Evolutionary conservation across 2,888 invertebrate genomes (phyloP), one percentile per base, ranked within the genome.

Genomic region (Hyalella azteca): DNA sequence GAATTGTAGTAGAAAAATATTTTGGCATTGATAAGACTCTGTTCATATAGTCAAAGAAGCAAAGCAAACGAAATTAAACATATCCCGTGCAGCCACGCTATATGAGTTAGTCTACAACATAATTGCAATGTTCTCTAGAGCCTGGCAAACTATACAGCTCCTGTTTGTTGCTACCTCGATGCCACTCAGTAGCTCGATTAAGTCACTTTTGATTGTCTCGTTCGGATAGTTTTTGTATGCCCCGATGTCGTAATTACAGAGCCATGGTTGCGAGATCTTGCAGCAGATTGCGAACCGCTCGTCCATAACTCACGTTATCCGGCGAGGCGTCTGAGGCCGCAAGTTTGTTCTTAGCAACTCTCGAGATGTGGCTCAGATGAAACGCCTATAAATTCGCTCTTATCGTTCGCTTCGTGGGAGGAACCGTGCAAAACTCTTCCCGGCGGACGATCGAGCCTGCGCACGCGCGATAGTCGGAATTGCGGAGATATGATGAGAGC

Each of bases 401-500:
- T 66, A 66, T 66, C 66, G 66, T 66, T 66, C 39, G 66, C 66
- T 66, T 66, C 66, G 39, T 66, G 66, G 66, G 66, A 66, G 66
- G 66, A 66, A 66, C 66, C 66, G 66, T 36, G 66, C 66, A 66
- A 66, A 66, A 66, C 66, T 36, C 32, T 66, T 36, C 36, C 66
- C 13, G 32, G 66, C n/a, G n/a, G n/a, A n/a, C n/a, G n/a, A n/a
- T n/a, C n/a, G n/a, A n/a, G n/a, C n/a, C 36, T 66, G 66, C 36
- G 66, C 32, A 19, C 19, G 66, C 13, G 36, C 66, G 29, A 66
- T n/a, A 32, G 3, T 36, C 66, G 66, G 29, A 54, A 66, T 66
- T 66, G n/a, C n/a, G n/a, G n/a, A n/a, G n/a, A n/a, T n/a, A n/a
- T n/a, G n/a, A n/a, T n/a, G n/a, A n/a, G n/a, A n/a, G n/a, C n/a